Evolutionary conservation across 2,797 vertebrate genomes (phyloP).

Genomic region (Darevskia mixta): DNA sequence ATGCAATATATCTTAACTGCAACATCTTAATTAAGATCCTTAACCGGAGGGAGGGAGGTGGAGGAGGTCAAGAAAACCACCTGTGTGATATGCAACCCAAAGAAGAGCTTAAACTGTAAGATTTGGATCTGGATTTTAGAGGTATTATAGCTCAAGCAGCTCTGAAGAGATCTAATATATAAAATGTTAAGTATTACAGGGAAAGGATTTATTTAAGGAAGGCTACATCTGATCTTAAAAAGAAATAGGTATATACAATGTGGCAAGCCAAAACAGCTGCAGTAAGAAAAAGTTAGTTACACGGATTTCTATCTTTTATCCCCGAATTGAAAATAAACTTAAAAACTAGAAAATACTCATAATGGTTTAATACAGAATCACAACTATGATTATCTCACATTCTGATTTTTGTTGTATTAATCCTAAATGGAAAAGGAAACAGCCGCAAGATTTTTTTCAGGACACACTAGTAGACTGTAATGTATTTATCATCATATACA

Average conservation of each 20-base stretch:
- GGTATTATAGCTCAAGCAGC: slow-evolving; percentile 56
- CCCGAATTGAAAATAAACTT: slow-evolving; percentile 72
- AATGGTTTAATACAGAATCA: slow-evolving; percentile 68
- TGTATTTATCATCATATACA: not conserved
- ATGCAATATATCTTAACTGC: slow-evolving; percentile 26
- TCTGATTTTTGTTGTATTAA: slow-evolving; percentile 68
- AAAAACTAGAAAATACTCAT: slow-evolving; percentile 68
- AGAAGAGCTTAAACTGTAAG: slow-evolving; percentile 63
- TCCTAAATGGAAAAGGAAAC: slow-evolving; percentile 69
- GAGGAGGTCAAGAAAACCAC: slow-evolving; percentile 58
- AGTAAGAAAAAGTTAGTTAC: slow-evolving; percentile 67
- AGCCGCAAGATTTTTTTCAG: slow-evolving; percentile 26
- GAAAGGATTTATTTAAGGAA: slow-evolving; percentile 61
- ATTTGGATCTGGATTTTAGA: slow-evolving; percentile 58
- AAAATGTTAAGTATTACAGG: slow-evolving; percentile 50
- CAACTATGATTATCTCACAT: slow-evolving; percentile 66
- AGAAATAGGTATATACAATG: slow-evolving; percentile 68
- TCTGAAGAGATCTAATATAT: slow-evolving; percentile 49
- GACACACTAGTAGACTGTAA: not conserved
- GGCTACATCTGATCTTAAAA: slow-evolving; percentile 64
- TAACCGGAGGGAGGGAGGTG: not conserved
- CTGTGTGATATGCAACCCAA: slow-evolving; percentile 59
- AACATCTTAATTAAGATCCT: slow-evolving; percentile 18
- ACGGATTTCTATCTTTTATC: slow-evolving; percentile 66
- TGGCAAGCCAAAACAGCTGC: slow-evolving; percentile 54